Conservation (phyloP, 2,888 invertebrate genomes). For the Mesochorus sp. region DNA sequence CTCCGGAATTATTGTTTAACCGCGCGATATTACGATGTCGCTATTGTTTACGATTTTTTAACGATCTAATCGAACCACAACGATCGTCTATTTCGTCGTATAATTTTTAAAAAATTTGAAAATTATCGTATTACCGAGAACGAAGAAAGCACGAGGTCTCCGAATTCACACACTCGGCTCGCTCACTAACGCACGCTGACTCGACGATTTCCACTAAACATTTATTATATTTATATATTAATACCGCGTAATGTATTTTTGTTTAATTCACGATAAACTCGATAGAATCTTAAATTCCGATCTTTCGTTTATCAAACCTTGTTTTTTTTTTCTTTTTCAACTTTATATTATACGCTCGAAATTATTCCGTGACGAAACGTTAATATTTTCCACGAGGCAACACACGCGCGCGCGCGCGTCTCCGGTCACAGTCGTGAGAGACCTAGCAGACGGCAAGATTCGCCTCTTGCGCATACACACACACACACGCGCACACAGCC, state of each 20-base stretch:
- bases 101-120: slow-evolving; percentile 9
- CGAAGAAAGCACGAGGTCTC: slow-evolving; percentile 56
- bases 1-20: neutral
- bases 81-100: neutral
- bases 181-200: slow-evolving; percentile 70
- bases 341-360: no score
- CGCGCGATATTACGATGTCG: neutral
- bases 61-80: neutral
- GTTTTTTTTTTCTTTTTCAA: no score
- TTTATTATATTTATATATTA: slow-evolving; percentile 64
- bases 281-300: no score
- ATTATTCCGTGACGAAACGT: no score
- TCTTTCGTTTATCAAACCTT: no score
- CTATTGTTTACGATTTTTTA: neutral
- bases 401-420: slow-evolving; percentile 29
- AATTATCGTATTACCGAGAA: neutral
- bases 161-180: slow-evolving; percentile 47
- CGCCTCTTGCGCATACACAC: no score
- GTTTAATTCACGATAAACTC: no score
- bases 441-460: slow-evolving; percentile 62
- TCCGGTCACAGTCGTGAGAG: neutral
- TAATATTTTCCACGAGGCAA: slow-evolving; percentile 20
- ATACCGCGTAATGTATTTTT: no score
- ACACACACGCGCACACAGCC: slow-evolving; percentile 50
- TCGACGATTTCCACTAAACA: slow-evolving; percentile 62